A percentile compares a stretch with the other conserved stretches of the same genome.
phyloP scores from a whole-genome alignment of 2,113 vertebrate genomes.

The Mustela nigripes region DNA sequence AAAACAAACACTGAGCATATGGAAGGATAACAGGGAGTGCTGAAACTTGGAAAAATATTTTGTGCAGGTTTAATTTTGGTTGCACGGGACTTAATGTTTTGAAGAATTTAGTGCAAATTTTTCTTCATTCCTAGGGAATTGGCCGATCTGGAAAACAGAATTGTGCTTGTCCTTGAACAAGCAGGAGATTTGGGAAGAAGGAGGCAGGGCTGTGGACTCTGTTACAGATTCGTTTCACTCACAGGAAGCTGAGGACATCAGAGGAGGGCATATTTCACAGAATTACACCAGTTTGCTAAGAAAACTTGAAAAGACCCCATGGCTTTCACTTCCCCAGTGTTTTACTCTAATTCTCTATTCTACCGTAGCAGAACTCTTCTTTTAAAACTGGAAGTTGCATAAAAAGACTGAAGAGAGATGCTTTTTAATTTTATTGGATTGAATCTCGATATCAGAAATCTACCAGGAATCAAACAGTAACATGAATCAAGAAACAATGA shows the following conservation, averaged over 20 bases:
- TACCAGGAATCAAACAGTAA: constrained; percentile 17
- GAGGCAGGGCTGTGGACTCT: not conserved
- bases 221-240: not conserved
- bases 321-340: not conserved
- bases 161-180: constrained; percentile 19
- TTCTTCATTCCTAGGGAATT: constrained; percentile 60
- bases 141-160: not conserved
- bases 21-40: constrained; percentile 59
- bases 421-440: not conserved
- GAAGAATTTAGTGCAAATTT: constrained; percentile 65
- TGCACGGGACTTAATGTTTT: constrained; percentile 70
- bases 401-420: not conserved
- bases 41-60: constrained; percentile 81
- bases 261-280: not conserved
- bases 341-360: not conserved
- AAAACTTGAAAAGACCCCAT: not conserved
- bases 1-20: constrained; percentile 77
- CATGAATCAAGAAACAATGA: not conserved
- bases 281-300: not conserved
- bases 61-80: constrained; percentile 79
- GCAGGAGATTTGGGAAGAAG: not conserved
- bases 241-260: not conserved
- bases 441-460: not conserved
- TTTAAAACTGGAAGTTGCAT: constrained; percentile 1
- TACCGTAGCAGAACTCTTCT: not conserved